phyloP scores from a whole-genome alignment of 2,888 invertebrate genomes.

The Adelognathus sp. region DNA sequence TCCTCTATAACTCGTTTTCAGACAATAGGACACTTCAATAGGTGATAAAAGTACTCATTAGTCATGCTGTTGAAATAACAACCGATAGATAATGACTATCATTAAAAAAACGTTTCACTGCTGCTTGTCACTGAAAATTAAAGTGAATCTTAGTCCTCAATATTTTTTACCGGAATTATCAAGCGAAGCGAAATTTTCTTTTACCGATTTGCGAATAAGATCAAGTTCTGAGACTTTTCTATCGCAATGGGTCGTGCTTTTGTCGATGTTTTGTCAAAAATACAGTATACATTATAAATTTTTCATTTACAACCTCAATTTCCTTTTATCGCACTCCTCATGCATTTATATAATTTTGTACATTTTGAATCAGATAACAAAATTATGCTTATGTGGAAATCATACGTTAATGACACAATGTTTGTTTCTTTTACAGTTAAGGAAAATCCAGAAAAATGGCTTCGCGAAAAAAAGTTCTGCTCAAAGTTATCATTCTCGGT shows the following conservation, averaged over 20 bases:
- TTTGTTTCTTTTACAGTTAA: constrained; percentile 44
- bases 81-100: background rate
- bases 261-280: too few relatives aligned
- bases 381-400: background rate
- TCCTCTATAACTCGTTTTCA: background rate
- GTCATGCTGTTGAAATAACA: background rate
- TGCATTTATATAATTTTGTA: background rate
- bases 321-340: background rate
- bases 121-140: background rate
- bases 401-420: background rate
- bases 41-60: background rate
- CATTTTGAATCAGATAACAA: background rate
- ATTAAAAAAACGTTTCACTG: background rate
- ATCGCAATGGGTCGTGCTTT: too few relatives aligned
- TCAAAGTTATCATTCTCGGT: constrained; percentile 99
- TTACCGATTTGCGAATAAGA: background rate
- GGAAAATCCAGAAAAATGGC: too few relatives aligned
- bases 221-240: background rate
- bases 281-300: too few relatives aligned
- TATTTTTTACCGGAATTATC: background rate
- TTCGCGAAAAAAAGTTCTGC: constrained; percentile 96
- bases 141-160: background rate
- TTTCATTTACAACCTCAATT: too few relatives aligned
- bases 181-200: background rate
- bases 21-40: background rate